Evolutionary conservation across 2,888 invertebrate species (phyloP).

Genomic region (Nudaria mundana): DNA sequence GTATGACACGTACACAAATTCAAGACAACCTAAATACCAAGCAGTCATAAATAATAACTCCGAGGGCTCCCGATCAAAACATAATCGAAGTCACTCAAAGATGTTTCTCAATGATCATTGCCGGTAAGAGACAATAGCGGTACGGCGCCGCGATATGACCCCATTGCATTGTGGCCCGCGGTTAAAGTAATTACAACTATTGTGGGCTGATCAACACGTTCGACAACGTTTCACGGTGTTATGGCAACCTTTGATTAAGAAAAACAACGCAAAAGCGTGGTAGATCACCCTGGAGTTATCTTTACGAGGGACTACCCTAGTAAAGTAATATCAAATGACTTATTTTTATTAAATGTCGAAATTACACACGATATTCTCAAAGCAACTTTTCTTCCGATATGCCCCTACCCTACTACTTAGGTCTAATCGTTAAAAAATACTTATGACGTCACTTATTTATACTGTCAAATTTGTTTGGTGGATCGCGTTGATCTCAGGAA

Average conservation of each 20-base stretch:
- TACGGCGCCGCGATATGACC: conserved; percentile 29
- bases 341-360: too few relatives aligned
- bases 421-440: too few relatives aligned
- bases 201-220: conserved; percentile 23
- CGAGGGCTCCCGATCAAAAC: conserved; percentile 4
- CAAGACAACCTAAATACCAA: conserved; percentile 8
- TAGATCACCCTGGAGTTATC: too few relatives aligned
- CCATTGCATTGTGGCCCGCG: conserved; percentile 32
- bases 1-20: background rate
- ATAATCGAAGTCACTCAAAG: conserved; percentile 8
- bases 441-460: too few relatives aligned
- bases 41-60: conserved; percentile 1
- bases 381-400: too few relatives aligned
- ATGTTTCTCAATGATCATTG: conserved; percentile 30
- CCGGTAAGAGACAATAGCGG: conserved; percentile 32
- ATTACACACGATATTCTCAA: too few relatives aligned
- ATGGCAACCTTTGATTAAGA: conserved; percentile 3
- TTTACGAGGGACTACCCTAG: too few relatives aligned
- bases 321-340: too few relatives aligned
- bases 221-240: conserved; percentile 13
- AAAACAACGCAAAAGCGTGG: too few relatives aligned
- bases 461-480: too few relatives aligned
- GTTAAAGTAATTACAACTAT: conserved; percentile 35
- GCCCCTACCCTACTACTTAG: too few relatives aligned
- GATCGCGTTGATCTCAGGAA: too few relatives aligned